These are phyloP conservation scores for Vespertilio murinus DNA, from an alignment of 2,797 vertebrate species.

Conservation along the genomic window DNA sequence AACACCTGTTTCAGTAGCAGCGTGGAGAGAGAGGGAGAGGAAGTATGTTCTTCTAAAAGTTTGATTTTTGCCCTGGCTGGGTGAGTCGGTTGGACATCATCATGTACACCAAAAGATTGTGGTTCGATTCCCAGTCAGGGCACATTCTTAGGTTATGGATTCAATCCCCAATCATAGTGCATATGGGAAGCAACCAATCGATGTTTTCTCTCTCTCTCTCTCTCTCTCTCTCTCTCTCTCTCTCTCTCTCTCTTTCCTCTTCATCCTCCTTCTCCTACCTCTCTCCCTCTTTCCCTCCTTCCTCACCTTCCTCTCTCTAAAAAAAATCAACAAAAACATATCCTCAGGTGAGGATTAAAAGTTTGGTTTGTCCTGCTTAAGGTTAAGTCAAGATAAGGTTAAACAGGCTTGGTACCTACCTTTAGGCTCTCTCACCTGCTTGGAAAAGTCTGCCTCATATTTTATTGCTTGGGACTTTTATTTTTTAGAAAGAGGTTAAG, in stretches of 20 bases:
- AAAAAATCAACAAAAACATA: background rate
- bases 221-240: background rate
- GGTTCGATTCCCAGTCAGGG: background rate
- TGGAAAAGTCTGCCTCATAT: background rate
- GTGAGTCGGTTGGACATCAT: background rate
- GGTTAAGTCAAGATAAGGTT: background rate
- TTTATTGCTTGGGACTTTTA: slow-evolving; percentile 31
- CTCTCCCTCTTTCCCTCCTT: background rate
- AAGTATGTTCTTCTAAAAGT: background rate
- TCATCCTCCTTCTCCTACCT: background rate
- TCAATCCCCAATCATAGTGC: background rate
- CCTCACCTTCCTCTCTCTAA: background rate
- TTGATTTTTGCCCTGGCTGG: background rate
- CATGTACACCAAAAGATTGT: background rate
- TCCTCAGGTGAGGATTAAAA: background rate
- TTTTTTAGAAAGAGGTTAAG: slow-evolving; percentile 22
- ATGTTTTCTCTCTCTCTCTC: background rate
- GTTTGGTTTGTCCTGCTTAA: background rate
- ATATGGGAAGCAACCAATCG: background rate
- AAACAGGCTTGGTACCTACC: background rate
- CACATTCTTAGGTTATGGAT: background rate
- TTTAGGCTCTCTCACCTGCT: background rate
- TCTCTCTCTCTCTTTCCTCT: background rate
- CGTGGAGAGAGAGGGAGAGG: background rate
- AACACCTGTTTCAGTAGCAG: background rate